Percentiles rank a stretch among this genome's conserved stretches.
These are phyloP conservation scores for Melanocharis versteri DNA, from an alignment of 2,113 vertebrate species.

Conservation along the genomic window DNA sequence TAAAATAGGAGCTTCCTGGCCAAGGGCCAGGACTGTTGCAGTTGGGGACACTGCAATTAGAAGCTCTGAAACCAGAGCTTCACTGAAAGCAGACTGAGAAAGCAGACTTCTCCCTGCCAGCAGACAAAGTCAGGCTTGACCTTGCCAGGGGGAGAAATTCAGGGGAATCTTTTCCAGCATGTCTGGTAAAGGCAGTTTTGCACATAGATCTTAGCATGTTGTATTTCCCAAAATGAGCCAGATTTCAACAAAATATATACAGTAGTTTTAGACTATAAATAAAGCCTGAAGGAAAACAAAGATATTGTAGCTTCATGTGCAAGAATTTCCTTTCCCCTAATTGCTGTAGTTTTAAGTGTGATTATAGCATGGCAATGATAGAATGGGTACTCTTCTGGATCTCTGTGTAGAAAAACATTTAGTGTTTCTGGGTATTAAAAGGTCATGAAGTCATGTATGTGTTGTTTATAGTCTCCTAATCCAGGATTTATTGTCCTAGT, in stretches of 20 bases:
- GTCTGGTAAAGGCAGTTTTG: background rate
- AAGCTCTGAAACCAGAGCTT: background rate
- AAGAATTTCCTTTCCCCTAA: background rate
- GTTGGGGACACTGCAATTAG: background rate
- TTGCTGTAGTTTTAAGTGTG: background rate
- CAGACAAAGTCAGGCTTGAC: background rate
- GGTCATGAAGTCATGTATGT: background rate
- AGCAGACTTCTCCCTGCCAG: background rate
- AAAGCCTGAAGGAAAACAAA: background rate
- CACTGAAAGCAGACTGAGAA: background rate
- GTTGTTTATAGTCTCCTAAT: conserved; percentile 3
- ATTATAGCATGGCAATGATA: background rate
- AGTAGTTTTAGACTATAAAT: background rate
- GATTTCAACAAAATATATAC: background rate
- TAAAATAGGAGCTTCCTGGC: background rate
- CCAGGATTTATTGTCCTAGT: background rate
- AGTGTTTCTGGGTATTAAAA: background rate
- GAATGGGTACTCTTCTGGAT: background rate
- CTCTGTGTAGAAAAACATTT: background rate
- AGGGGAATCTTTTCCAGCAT: background rate
- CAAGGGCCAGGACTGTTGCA: background rate
- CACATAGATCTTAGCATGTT: background rate
- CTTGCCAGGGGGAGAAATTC: background rate
- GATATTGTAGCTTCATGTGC: background rate
- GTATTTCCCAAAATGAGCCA: background rate